phyloP scores from a whole-genome alignment of 2,113 vertebrate species.

The Oncorhynchus masou region DNA sequence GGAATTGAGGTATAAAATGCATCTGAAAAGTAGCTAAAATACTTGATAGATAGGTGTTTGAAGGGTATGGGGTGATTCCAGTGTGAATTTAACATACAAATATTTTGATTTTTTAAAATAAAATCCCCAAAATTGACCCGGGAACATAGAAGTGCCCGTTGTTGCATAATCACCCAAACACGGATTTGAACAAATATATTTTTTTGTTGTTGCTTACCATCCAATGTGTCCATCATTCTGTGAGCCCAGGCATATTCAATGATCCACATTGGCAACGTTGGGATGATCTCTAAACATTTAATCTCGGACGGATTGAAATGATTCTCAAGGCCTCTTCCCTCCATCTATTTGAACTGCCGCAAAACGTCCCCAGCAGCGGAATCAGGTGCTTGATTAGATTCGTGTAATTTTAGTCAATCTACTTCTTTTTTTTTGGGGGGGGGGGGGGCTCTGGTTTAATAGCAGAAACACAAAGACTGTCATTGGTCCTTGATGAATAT shows the following conservation, averaged over 20 bases:
- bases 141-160: too few relatives aligned
- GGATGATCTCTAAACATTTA: background rate
- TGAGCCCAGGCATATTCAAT: constrained; percentile 68
- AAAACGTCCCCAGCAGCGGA: too few relatives aligned
- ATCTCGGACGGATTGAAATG: background rate
- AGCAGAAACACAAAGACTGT: background rate
- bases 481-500: background rate
- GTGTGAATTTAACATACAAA: too few relatives aligned
- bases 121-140: too few relatives aligned
- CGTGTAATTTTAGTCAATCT: background rate
- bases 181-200: background rate
- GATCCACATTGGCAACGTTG: constrained; percentile 60
- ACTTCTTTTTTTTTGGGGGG: background rate
- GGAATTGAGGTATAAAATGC: too few relatives aligned
- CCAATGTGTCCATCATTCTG: constrained; percentile 51
- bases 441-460: background rate
- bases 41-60: too few relatives aligned
- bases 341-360: constrained; percentile 30
- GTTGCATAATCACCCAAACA: too few relatives aligned
- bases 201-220: constrained; percentile 33
- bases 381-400: background rate
- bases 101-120: too few relatives aligned
- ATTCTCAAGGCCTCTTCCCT: background rate
- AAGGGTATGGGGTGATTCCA: too few relatives aligned
- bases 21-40: too few relatives aligned